Base-by-base conservation (phyloP, 2,888 invertebrate genomes). In the Oscheius sp. region DNA sequence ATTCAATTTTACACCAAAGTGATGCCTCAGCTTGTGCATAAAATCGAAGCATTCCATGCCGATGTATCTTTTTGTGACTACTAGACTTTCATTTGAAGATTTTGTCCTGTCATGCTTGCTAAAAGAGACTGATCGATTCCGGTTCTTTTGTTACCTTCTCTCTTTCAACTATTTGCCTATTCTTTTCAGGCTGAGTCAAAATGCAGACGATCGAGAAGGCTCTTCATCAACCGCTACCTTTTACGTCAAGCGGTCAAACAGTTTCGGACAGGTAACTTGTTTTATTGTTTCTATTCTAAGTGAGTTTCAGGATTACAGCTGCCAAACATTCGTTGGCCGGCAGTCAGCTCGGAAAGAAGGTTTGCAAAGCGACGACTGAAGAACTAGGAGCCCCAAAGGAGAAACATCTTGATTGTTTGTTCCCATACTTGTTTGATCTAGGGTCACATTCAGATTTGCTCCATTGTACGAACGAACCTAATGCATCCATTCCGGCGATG, bases 371-470 rank as follows among this genome's bases (percentile, higher is more conserved):
- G 81, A 99, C 99, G 85, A 99, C 99, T 85, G 99, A 99, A 93
- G 99, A 99, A 93, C 93, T 97, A 92, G 96, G 97, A 91, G 97
- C 96, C 85, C 99, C 99, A 79, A 99, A 99, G 93, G 97, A 97
- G 93, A 99, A 99, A 92, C 99, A 99, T 93, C 94, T 99, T 92
- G 98, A 99, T 92, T 99, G 98, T 99, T 92, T 96, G 96, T 95
- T 42, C 13, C 3, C 42, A 5, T 5, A 5, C 0, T 42, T 42
- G 42, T 42, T 42, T 42, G 4, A 42, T 42, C 7, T 7, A 42
- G 21, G 21, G 21, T n/a, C 29, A 42, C 68, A 93, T 93, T 48
- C 93, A 99, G 98, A 98, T 93, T 93, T 99, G 92, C 94, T 99
- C 90, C 97, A 97, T 91, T 99, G 98, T 92, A 99, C 99, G 90